phyloP scores from a whole-genome alignment of 2,888 invertebrate species.

The Cosmia trapezina region DNA sequence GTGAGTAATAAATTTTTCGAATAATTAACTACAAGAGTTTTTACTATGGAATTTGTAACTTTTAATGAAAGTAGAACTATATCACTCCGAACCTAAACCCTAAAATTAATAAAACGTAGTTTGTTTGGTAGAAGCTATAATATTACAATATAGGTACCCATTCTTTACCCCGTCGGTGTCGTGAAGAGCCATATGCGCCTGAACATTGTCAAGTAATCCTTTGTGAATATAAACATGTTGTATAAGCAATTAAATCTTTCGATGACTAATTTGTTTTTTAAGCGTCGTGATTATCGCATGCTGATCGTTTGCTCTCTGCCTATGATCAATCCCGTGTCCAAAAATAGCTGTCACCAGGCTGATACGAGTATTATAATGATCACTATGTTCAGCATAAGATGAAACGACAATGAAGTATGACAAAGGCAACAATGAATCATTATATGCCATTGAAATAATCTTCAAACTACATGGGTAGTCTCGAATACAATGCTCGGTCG shows the following conservation, averaged over 20 bases:
- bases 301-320: constrained; percentile 12
- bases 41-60: background rate
- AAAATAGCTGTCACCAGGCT: constrained; percentile 17
- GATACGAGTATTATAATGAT: background rate
- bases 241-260: background rate
- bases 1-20: background rate
- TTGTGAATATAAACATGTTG: background rate
- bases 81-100: background rate
- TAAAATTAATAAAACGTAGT: background rate
- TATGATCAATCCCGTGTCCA: constrained; percentile 14
- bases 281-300: background rate
- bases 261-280: background rate
- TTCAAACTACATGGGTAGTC: constrained; percentile 27
- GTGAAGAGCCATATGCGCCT: background rate
- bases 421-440: constrained; percentile 50
- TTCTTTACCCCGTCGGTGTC: background rate
- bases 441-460: constrained; percentile 37
- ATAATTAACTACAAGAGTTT: background rate
- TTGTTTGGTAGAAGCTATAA: background rate
- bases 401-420: constrained; percentile 12
- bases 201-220: background rate
- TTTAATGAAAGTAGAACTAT: background rate
- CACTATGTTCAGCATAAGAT: background rate
- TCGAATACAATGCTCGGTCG: constrained; percentile 28
- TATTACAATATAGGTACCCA: background rate